Evolutionary conservation across 1,140 invertebrate genomes (phyloP).

Genomic region (Bombus affinis): DNA sequence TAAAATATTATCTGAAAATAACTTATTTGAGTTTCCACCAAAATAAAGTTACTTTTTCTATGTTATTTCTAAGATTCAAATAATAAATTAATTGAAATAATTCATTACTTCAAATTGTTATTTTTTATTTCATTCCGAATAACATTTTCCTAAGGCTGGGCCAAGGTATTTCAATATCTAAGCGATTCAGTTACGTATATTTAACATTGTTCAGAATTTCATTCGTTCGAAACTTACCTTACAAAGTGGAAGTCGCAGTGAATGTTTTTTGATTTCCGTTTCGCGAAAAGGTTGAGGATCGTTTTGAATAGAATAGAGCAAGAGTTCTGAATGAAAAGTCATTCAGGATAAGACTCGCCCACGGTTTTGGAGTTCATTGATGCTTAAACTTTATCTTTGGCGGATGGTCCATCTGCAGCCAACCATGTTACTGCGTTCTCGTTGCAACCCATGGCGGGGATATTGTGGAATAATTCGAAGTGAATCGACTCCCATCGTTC

Average conservation of each 20-base stretch:
- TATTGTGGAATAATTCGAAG: conserved; percentile 37
- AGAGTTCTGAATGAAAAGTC: conserved; percentile 72
- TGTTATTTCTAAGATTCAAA: too few species aligned
- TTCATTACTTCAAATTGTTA: too few species aligned
- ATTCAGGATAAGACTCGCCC: conserved; percentile 69
- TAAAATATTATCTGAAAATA: too few species aligned
- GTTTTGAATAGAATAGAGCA: conserved; percentile 27
- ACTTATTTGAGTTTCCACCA: too few species aligned
- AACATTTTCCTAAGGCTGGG: too few species aligned
- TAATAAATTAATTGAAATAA: too few species aligned
- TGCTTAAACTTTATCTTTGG: conserved; percentile 77
- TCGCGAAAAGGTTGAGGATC: conserved; percentile 36
- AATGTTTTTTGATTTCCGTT: not conserved
- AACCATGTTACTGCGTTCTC: conserved; percentile 70
- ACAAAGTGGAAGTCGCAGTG: not conserved
- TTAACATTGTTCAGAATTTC: not conserved
- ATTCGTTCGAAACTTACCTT: not conserved
- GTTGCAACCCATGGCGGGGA: conserved; percentile 27
- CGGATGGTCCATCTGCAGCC: conserved; percentile 77
- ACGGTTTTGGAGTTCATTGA: conserved; percentile 79
- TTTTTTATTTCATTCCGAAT: too few species aligned
- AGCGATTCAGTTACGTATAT: not conserved
- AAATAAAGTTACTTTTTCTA: too few species aligned
- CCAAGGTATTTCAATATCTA: too few species aligned
- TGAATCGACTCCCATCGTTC: conserved; percentile 71